Base-by-base conservation (phyloP, 1,140 invertebrate genomes). In the Tribolium castaneum region DNA sequence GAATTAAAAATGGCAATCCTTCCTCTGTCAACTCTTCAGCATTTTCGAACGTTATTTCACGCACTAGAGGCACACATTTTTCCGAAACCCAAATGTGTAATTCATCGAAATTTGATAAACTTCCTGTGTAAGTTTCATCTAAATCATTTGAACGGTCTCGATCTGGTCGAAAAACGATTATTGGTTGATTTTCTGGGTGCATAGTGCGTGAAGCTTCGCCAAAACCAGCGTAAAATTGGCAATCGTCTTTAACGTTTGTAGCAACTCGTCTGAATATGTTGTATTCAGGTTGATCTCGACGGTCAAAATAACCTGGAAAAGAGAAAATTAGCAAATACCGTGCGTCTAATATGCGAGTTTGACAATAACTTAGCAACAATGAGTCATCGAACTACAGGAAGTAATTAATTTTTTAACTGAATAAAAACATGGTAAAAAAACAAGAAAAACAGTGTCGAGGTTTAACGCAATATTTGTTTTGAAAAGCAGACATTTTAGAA, bases 11-110 rank as follows among this genome's bases (percentile, higher is more conserved):
- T n/a, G 99, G 98, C 80, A 99, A 87, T 10, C 98, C 98, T 90
- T 99, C 98, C 89, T 99, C 99, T 0, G 98, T 99, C 7, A 99
- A 87, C 88, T 99, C 98, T 88, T 99, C 98, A 14, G 98, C 98
- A 91, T 99, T 99, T 89, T 99, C 97, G 88, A 99, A 99, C 2
- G 98, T 99, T 54, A 99, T 99, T 88, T 99, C 97, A 75, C 95
- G 88, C 0, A 96, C 95, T 16, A 96, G 86, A 0, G 95, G 94
- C 10, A 96, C 93, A 86, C 98, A 99, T 84, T 94, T 95, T 70
- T 94, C 93, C 77, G 94, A 93, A 0, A 94, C 90, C 98, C 98
- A 99, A 71, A 93, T 91, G 81, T 95, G 92, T 0, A 94, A 83
- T 80, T 96, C 94, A 83, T 96, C 94, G 84, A 94, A 95, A 84